Evolutionary conservation across 1,140 invertebrate species (phyloP).

Genomic region (Drosophila watanabei): DNA sequence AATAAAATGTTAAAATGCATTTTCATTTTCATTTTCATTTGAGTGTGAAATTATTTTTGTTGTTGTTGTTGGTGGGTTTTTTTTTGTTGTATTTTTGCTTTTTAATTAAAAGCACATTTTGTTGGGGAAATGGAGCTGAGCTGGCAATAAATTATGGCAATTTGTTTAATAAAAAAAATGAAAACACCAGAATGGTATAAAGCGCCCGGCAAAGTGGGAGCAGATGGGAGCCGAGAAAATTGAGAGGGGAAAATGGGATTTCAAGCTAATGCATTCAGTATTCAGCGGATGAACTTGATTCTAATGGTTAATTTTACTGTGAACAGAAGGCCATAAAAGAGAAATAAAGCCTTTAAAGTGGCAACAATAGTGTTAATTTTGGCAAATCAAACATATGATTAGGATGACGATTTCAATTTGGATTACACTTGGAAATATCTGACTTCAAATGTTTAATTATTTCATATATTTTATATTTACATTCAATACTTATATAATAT

Average conservation of each 20-base stretch:
- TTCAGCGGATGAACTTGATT: conserved; percentile 30
- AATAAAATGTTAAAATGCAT: conserved; percentile 64
- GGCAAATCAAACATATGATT: not conserved
- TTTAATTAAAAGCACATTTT: conserved; percentile 79
- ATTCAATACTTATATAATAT: not conserved
- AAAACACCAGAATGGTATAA: conserved; percentile 6
- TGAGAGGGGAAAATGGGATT: not conserved
- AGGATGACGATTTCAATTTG: not conserved
- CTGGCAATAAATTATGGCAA: conserved; percentile 73
- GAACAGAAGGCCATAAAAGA: conserved; percentile 2
- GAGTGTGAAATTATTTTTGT: conserved; percentile 59
- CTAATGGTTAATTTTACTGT: conserved; percentile 25
- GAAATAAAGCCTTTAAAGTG: not conserved
- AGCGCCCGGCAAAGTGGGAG: conserved; percentile 10
- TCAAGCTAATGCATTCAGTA: conserved; percentile 19
- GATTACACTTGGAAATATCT: not conserved
- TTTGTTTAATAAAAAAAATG: conserved; percentile 45
- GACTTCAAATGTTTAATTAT: too few species aligned
- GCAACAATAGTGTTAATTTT: not conserved
- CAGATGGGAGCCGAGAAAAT: conserved; percentile 34
- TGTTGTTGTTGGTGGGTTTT: conserved; percentile 1
- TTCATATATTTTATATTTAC: not conserved
- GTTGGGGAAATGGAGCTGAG: conserved; percentile 30
- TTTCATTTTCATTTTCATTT: conserved; percentile 73
- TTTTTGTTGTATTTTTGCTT: conserved; percentile 28